These are phyloP conservation scores for Echinops telfairi DNA, from an alignment of 2,113 vertebrate species.

Conservation along the genomic window DNA sequence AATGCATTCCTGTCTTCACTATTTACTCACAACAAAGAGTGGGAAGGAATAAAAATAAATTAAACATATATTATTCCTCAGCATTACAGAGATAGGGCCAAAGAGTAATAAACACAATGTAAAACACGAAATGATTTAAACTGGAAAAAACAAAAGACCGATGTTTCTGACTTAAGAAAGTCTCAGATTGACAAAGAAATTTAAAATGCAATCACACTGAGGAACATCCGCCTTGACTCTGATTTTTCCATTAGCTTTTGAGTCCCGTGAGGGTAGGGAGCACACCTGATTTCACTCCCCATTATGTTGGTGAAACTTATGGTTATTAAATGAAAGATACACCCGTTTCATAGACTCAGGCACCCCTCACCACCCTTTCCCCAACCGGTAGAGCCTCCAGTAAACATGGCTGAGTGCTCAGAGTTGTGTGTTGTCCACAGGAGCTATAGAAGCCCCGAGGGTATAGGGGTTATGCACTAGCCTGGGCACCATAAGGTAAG, in stretches of 20 bases:
- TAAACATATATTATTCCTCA: conserved; percentile 31
- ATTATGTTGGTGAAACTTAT: background rate
- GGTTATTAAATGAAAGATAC: background rate
- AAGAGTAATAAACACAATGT: conserved; percentile 16
- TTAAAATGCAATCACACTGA: conserved; percentile 15
- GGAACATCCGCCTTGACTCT: conserved; percentile 3
- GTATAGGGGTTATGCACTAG: too few relatives aligned
- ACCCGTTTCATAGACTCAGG: background rate
- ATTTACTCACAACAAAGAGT: conserved; percentile 50
- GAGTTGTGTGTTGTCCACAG: background rate
- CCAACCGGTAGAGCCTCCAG: background rate
- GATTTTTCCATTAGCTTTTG: background rate
- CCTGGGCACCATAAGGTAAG: too few relatives aligned
- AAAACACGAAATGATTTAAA: conserved; percentile 58
- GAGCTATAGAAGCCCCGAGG: too few relatives aligned
- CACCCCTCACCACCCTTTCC: background rate
- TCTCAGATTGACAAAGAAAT: conserved; percentile 42
- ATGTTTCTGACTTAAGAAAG: conserved; percentile 21
- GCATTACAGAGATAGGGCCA: background rate
- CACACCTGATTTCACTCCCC: conserved; percentile 28
- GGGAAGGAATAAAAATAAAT: conserved; percentile 37
- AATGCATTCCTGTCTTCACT: conserved; percentile 59
- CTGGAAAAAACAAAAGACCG: conserved; percentile 8
- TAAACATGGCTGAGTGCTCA: background rate
- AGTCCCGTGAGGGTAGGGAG: background rate